phyloP scores from a whole-genome alignment of 2,113 vertebrate genomes.

The Rana temporaria region DNA sequence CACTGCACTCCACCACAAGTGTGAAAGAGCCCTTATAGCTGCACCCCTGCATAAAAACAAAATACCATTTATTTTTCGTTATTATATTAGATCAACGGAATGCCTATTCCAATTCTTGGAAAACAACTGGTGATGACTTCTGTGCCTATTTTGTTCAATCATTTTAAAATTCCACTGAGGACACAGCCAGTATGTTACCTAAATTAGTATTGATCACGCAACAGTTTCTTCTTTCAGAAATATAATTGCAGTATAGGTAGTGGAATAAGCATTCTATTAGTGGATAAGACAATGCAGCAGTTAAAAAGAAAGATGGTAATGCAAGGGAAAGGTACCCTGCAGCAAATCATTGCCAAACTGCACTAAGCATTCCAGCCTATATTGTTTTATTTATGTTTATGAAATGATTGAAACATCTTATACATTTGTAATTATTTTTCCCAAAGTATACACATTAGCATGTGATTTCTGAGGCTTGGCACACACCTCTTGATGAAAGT shows the following conservation, averaged over 20 bases:
- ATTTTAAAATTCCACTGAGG: conserved; percentile 2
- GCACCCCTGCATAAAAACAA: too few species aligned
- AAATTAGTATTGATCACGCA: conserved; percentile 30
- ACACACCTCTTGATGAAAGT: too few species aligned
- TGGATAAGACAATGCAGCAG: not conserved
- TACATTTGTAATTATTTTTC: too few species aligned
- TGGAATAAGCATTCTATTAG: conserved; percentile 14
- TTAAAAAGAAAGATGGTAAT: not conserved
- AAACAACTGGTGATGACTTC: not conserved
- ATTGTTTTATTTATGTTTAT: conserved; percentile 1
- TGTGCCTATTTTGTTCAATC: not conserved
- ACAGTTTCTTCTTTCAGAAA: conserved; percentile 14
- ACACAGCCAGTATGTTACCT: conserved; percentile 6
- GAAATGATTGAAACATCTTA: not conserved
- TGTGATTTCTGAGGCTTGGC: too few species aligned
- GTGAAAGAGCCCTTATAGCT: too few species aligned
- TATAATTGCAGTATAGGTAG: conserved; percentile 18
- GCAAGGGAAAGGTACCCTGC: not conserved
- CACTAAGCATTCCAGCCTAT: not conserved
- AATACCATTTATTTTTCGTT: too few species aligned
- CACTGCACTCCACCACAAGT: too few species aligned
- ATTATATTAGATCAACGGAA: too few species aligned
- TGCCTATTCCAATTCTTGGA: too few species aligned
- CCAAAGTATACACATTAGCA: too few species aligned
- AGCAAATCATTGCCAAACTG: conserved; percentile 13